Evolutionary conservation across 1,140 invertebrate genomes (phyloP).

Genomic region (Manduca sexta): DNA sequence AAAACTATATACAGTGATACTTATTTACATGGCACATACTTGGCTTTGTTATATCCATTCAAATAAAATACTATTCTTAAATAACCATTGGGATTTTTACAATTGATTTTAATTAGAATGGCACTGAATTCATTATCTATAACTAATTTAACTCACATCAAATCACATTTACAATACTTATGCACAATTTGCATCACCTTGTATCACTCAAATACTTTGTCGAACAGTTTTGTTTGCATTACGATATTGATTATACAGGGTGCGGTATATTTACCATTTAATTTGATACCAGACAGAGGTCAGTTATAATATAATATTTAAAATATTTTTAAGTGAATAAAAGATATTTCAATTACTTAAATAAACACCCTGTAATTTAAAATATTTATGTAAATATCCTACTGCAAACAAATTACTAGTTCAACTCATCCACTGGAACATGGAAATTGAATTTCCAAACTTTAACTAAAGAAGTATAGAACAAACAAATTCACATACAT

Average conservation of each 20-base stretch:
- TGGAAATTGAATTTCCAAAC: too few relatives aligned
- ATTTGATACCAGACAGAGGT: background rate
- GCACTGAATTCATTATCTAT: conserved; percentile 34
- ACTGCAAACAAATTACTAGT: too few relatives aligned
- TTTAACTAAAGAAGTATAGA: too few relatives aligned
- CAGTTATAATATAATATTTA: too few relatives aligned
- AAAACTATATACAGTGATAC: conserved; percentile 1
- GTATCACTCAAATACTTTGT: background rate
- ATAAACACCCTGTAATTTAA: too few relatives aligned
- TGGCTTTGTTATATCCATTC: conserved; percentile 26
- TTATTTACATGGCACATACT: conserved; percentile 57
- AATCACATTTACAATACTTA: conserved; percentile 3
- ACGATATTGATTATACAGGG: background rate
- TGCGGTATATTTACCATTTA: background rate
- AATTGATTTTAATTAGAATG: conserved; percentile 38
- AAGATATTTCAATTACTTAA: too few relatives aligned
- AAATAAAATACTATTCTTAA: conserved; percentile 19
- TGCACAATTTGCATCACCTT: too few relatives aligned
- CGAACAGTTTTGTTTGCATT: background rate
- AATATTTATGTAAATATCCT: too few relatives aligned
- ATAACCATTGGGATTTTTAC: conserved; percentile 23
- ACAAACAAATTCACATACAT: too few relatives aligned
- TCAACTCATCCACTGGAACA: too few relatives aligned
- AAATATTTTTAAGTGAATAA: too few relatives aligned
- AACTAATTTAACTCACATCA: background rate